Evolutionary conservation across 2,113 vertebrate species (phyloP), one percentile per base, ranked within the genome.

Genomic region (Ctenodactylus gundi): DNA sequence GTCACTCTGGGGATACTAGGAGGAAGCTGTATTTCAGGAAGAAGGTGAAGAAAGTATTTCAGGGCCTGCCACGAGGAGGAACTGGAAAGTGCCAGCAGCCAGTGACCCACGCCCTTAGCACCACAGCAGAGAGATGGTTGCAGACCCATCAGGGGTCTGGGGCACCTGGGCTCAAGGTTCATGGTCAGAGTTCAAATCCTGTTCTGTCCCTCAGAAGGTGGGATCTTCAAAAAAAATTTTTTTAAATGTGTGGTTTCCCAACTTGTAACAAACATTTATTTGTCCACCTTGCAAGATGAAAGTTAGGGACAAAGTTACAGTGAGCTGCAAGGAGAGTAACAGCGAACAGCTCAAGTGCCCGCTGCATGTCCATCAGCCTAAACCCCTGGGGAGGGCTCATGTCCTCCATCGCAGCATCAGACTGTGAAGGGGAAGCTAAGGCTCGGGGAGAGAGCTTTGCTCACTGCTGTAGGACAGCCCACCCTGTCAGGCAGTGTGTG

Each of bases 181-280:
- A 29, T 4, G 4, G 14, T 20, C 60, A 73, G 57, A 25, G 53
- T 85, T 91, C 91, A 88, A 68, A 27, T 53, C n/a, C 29, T 41
- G 4, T 51, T 60, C 68, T 62, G n/a, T 76, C 39, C 44, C 21
- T 44, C 65, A 44, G 49, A 57, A 64, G 49, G 4, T n/a, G 6
- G 76, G 31, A 67, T 78, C 36, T 75, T 92, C 72, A 31, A 34
- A 51, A 29, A 36, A 27, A 4, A 80, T n/a, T n/a, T n/a, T n/a
- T n/a, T n/a, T n/a, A 58, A 34, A 31, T 90, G 72, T 90, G 72
- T 23, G 27, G 29, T 64, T 51, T 80, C 51, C 58, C 88, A 44
- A n/a, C 76, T 81, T 88, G 27, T 72, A 85, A 78, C 68, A 77
- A 60, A 72, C 93, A 94, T 58, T 58, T 53, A 85, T 44, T 57